These are phyloP conservation scores for Zaprionus davidi DNA, from an alignment of 1,140 invertebrate species.

Conservation along the genomic window DNA sequence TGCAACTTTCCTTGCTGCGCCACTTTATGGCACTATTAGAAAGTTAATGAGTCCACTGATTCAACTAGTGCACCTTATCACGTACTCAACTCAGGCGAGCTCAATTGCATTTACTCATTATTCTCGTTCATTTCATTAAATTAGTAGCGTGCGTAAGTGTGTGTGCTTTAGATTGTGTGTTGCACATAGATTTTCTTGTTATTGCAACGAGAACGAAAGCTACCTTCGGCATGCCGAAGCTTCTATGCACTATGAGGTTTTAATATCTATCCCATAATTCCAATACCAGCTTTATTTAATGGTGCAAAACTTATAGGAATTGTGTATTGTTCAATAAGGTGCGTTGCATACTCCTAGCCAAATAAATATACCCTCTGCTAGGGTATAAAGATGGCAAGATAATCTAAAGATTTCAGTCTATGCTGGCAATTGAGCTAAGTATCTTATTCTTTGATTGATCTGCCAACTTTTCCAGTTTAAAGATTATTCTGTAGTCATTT, in stretches of 20 bases:
- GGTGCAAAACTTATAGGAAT: too few species aligned
- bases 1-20: neutral
- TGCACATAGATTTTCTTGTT: neutral
- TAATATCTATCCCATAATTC: too few species aligned
- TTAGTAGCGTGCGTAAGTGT: neutral
- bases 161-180: neutral
- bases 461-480: neutral
- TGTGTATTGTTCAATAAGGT: too few species aligned
- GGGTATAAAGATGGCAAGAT: neutral
- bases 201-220: neutral
- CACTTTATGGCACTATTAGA: constrained; percentile 10
- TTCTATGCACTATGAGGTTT: too few species aligned
- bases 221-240: too few species aligned
- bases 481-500: neutral
- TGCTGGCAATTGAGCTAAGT: too few species aligned
- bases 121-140: constrained; percentile 37
- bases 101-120: constrained; percentile 26
- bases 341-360: too few species aligned
- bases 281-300: too few species aligned
- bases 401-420: neutral
- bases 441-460: neutral
- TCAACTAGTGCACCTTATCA: constrained; percentile 44
- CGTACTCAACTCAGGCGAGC: constrained; percentile 10
- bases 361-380: too few species aligned
- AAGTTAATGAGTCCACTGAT: constrained; percentile 40